Conservation (phyloP, 2,113 vertebrate genomes). For the Colinus virginianus region DNA sequence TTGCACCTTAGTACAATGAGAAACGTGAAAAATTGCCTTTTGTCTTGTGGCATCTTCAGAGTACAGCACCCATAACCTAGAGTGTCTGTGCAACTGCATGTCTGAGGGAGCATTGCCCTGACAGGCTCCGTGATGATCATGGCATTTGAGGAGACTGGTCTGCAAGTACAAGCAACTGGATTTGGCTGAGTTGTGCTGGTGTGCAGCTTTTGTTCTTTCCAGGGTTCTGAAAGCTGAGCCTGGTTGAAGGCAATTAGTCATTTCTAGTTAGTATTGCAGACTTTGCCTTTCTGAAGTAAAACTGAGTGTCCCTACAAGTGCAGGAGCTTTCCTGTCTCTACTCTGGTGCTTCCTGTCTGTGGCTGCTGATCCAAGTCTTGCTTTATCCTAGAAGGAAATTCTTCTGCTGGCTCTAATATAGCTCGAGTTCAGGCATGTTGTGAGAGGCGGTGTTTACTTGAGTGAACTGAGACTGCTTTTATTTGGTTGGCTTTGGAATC, state of each 20-base stretch:
- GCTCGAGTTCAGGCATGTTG: neutral
- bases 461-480: neutral
- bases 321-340: neutral
- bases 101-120: neutral
- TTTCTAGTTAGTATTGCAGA: neutral
- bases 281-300: neutral
- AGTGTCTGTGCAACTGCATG: neutral
- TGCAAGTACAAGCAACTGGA: neutral
- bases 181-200: neutral
- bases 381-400: neutral
- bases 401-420: neutral
- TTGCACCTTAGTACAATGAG: neutral
- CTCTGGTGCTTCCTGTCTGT: neutral
- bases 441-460: neutral
- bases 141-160: neutral
- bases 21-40: neutral
- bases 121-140: fast-evolving
- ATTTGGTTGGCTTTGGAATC: neutral
- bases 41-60: neutral
- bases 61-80: fast-evolving
- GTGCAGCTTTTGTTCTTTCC: neutral
- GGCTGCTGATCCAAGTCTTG: neutral
- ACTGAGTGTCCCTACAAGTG: fast-evolving
- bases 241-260: neutral
- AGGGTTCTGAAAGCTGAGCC: neutral